These are phyloP conservation scores for Drosophila sechellia DNA, from an alignment of 1,140 invertebrate species.

Conservation along the genomic window DNA sequence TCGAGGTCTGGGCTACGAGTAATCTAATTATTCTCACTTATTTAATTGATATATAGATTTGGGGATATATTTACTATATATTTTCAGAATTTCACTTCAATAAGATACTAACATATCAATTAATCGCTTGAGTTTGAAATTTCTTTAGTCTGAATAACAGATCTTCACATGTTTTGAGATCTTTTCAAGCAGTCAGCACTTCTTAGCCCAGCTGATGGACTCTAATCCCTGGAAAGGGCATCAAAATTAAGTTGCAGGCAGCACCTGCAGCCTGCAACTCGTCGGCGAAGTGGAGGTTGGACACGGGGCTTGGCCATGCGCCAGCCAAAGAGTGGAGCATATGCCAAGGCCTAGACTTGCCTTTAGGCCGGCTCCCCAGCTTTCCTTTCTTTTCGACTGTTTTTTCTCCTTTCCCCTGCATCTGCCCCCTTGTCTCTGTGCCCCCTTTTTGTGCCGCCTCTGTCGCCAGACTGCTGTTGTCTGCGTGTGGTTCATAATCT, in stretches of 20 bases:
- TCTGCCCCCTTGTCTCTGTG: neutral
- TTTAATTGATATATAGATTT: too few relatives aligned
- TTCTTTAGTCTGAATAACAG: too few relatives aligned
- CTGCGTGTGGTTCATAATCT: conserved; percentile 79
- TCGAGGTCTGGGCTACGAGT: too few relatives aligned
- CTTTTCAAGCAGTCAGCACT: too few relatives aligned
- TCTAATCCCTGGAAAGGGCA: conserved; percentile 1
- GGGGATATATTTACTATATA: too few relatives aligned
- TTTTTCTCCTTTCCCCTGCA: neutral
- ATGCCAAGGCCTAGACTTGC: conserved; percentile 70
- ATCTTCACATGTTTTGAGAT: too few relatives aligned
- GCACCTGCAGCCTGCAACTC: conserved; percentile 34
- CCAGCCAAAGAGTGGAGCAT: conserved; percentile 60
- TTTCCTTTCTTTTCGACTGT: neutral
- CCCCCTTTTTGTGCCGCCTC: neutral
- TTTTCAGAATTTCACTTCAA: too few relatives aligned
- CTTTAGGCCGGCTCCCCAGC: conserved; percentile 23
- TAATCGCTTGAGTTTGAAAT: too few relatives aligned
- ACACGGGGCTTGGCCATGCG: conserved; percentile 53
- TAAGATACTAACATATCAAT: too few relatives aligned
- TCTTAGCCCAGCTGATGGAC: neutral
- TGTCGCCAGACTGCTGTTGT: conserved; percentile 29
- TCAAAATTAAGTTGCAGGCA: conserved; percentile 38
- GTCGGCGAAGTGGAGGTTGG: neutral
- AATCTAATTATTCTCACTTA: too few relatives aligned